Evolutionary conservation across 2,888 invertebrate genomes (phyloP), one percentile per base, ranked within the genome.

Genomic region (Drosophila flavopinicola): DNA sequence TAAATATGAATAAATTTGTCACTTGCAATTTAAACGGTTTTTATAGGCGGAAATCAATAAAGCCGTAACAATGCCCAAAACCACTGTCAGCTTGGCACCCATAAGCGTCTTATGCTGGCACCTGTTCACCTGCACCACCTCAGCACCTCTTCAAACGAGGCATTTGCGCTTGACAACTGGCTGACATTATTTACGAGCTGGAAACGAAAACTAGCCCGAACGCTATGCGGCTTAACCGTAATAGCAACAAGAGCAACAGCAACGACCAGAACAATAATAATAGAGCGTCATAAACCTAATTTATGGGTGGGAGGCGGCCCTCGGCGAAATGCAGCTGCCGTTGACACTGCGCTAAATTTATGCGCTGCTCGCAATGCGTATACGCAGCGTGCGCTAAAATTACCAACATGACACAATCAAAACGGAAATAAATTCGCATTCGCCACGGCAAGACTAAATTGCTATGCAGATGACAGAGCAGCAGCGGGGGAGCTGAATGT

Each of bases 391-490:
- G 58, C 27, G 66, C 85, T 85, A 83, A 85, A 83, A 84, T 80
- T 80, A 83, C 67, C 66, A 53, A 73, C 66, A 85, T 83, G 83
- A 83, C 85, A 83, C 85, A 83, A 85, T 85, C 84, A 78, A 80
- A 85, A 85, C 83, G 85, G 83, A 83, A 83, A 83, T 83, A 85
- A 83, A 83, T 80, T 79, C 78, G 58, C 61, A 73, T 58, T 63
- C 67, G 72, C 65, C 65, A 66, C 71, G 49, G 48, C 58, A 66
- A 73, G 53, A 66, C 75, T 73, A 74, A 78, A 67, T 69, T 68
- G 57, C 68, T 15, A 58, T 59, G 42, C 38, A 42, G 47, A 33
- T 47, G 44, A 29, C 9, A 7, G 6, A 20, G 57, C 25, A 11
- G n/a, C n/a, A 24, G 17, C 24, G 65, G 10, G 1, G 56, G 42